phyloP scores from a whole-genome alignment of 2,888 invertebrate species.

The Apodemia hepburni region DNA sequence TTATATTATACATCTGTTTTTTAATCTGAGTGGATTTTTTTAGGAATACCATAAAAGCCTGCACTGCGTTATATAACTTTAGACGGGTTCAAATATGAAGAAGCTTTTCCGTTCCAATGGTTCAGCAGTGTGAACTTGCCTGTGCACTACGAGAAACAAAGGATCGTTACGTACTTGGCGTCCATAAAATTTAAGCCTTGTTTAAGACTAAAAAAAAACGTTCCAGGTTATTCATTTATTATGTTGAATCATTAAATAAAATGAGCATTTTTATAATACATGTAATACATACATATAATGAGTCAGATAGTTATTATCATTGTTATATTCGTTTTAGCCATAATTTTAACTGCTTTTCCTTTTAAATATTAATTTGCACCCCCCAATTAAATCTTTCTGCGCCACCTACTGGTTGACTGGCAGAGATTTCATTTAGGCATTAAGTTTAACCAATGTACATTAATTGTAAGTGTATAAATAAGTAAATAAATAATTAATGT shows the following conservation, averaged over 20 bases:
- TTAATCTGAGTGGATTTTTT: background rate
- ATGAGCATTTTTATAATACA: background rate
- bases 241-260: background rate
- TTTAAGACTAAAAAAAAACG: background rate
- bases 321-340: too few relatives aligned
- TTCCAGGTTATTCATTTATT: background rate
- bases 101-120: conserved; percentile 54
- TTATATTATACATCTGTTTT: background rate
- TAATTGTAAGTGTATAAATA: too few relatives aligned
- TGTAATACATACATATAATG: too few relatives aligned
- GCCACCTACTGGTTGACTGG: too few relatives aligned
- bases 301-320: too few relatives aligned
- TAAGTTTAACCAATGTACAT: too few relatives aligned
- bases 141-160: conserved; percentile 6
- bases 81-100: conserved; percentile 18
- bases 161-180: conserved; percentile 4
- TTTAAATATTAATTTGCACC: too few relatives aligned
- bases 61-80: conserved; percentile 5
- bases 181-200: background rate
- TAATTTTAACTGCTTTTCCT: too few relatives aligned
- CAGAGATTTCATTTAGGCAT: too few relatives aligned
- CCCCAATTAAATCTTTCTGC: too few relatives aligned
- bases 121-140: conserved; percentile 47
- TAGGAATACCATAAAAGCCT: background rate
- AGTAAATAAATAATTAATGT: too few relatives aligned